phyloP scores from a whole-genome alignment of 2,113 vertebrate genomes.

The Caracal caracal region DNA sequence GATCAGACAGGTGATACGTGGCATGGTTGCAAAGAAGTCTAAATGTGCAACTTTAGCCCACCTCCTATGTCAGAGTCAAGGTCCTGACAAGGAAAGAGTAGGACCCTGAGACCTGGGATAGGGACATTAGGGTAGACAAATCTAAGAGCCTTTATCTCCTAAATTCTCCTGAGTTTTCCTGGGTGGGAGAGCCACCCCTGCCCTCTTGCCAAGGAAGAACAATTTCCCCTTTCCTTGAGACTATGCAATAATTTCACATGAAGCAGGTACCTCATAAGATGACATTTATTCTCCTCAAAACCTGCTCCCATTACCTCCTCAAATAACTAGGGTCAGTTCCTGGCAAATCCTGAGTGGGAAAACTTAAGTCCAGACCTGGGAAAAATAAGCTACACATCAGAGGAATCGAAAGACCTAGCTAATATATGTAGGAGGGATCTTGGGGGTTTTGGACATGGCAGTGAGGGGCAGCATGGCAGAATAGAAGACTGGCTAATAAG shows the following conservation, averaged over 20 bases:
- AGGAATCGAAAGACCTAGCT: not conserved
- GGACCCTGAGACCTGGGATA: not conserved
- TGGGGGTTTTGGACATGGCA: not conserved
- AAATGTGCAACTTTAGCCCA: not conserved
- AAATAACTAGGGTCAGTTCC: not conserved
- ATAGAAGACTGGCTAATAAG: not conserved
- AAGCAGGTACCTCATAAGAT: not conserved
- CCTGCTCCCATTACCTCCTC: not conserved
- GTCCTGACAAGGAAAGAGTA: not conserved
- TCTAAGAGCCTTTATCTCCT: not conserved
- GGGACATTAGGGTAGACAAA: not conserved
- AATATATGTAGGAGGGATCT: not conserved
- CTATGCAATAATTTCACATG: not conserved
- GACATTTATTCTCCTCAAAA: not conserved
- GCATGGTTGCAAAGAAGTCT: not conserved
- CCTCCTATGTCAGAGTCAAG: not conserved
- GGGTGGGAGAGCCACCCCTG: not conserved
- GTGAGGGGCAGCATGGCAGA: not conserved
- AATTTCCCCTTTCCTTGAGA: not conserved
- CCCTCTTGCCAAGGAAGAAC: not conserved
- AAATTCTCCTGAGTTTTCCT: not conserved
- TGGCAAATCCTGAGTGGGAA: not conserved
- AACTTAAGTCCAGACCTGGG: not conserved
- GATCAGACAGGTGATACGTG: not conserved
- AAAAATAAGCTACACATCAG: not conserved